Evolutionary conservation across 2,888 invertebrate genomes (phyloP).

Genomic region (Nephrotoma appendiculata): DNA sequence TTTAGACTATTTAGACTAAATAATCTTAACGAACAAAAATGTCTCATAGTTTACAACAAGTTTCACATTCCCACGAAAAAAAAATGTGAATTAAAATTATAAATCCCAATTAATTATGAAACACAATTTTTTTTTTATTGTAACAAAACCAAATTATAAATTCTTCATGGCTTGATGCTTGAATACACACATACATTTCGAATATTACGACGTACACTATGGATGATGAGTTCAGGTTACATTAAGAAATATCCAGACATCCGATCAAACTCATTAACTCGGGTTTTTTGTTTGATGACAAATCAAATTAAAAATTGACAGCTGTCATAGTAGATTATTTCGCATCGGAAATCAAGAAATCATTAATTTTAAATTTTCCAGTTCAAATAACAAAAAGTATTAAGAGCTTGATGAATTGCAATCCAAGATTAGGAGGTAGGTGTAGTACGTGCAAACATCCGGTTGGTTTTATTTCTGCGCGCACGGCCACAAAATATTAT

Average conservation of each 20-base stretch:
- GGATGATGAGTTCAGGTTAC: background rate
- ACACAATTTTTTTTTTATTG: background rate
- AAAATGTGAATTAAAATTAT: background rate
- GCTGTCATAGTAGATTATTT: background rate
- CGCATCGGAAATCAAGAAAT: background rate
- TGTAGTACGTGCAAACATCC: background rate
- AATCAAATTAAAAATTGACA: background rate
- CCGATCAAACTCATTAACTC: background rate
- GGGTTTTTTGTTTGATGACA: background rate
- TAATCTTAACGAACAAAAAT: background rate
- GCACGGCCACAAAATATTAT: background rate
- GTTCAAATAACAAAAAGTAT: background rate
- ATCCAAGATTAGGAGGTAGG: background rate
- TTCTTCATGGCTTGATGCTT: background rate
- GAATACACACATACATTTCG: background rate
- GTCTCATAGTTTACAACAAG: background rate
- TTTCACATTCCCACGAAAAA: background rate
- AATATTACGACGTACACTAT: background rate
- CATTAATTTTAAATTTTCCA: background rate
- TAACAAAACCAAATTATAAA: background rate
- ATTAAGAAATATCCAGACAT: background rate
- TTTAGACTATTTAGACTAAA: no score
- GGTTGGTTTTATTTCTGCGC: background rate
- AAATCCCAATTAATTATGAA: background rate
- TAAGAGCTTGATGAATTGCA: background rate